phyloP scores from a whole-genome alignment of 2,113 vertebrate genomes.

The Euleptes europaea region DNA sequence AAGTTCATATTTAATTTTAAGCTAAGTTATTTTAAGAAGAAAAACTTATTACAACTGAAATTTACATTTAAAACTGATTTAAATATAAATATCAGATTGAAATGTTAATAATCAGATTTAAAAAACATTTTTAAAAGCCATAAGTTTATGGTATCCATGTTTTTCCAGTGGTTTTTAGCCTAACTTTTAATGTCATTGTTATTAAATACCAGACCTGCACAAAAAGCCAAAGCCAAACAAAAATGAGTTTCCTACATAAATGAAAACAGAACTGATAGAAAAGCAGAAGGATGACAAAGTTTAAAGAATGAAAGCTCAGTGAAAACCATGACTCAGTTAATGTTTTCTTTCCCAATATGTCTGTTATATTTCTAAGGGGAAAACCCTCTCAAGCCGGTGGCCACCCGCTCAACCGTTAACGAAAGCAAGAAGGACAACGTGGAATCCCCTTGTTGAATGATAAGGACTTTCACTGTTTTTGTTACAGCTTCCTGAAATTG shows the following conservation, averaged over 20 bases:
- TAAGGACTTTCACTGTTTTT: not conserved
- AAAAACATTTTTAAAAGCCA: not conserved
- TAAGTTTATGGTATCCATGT: no score
- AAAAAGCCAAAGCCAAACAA: not conserved
- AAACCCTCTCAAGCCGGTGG: not conserved
- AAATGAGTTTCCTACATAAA: not conserved
- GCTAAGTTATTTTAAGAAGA: no score
- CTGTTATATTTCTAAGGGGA: not conserved
- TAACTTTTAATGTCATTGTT: no score
- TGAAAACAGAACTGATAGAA: not conserved
- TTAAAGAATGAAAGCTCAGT: not conserved
- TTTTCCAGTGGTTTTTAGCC: not conserved
- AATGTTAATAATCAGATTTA: not conserved
- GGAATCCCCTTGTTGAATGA: not conserved
- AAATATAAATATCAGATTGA: no score
- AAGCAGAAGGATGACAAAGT: not conserved
- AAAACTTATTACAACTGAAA: no score
- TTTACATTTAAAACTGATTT: no score
- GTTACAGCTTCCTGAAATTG: not conserved
- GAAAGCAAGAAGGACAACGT: conserved; percentile 3
- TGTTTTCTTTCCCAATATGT: not conserved
- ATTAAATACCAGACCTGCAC: no score
- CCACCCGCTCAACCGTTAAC: not conserved
- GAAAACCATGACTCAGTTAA: not conserved
- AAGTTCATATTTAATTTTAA: no score